phyloP scores from a whole-genome alignment of 2,888 invertebrate species.

The Caenorhabditis zanzibari region DNA sequence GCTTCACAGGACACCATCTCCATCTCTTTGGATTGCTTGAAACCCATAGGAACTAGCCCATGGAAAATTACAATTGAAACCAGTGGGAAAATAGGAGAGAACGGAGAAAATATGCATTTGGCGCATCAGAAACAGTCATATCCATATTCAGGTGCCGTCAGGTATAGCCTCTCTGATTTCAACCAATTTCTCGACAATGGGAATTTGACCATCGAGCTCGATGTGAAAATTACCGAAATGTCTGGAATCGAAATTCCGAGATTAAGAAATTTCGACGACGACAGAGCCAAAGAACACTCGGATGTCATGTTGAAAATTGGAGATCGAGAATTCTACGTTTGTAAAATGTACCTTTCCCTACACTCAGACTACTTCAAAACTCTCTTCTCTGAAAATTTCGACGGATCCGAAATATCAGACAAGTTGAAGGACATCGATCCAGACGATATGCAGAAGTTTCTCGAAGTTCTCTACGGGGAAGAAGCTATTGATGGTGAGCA shows the following conservation, averaged over 20 bases:
- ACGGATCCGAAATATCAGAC: neutral
- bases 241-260: neutral
- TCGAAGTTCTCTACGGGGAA: conserved; percentile 2
- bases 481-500: neutral
- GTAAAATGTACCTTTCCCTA: neutral
- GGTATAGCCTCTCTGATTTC: too few relatives aligned
- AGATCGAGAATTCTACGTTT: neutral
- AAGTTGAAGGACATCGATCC: neutral
- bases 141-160: too few relatives aligned
- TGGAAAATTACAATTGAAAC: too few relatives aligned
- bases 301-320: neutral
- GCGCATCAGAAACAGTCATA: too few relatives aligned
- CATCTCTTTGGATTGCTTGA: too few relatives aligned
- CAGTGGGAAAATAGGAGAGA: too few relatives aligned
- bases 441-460: neutral
- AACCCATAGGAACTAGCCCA: too few relatives aligned
- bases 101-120: too few relatives aligned
- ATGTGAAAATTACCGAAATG: neutral
- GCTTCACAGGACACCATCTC: neutral
- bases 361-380: neutral
- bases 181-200: neutral
- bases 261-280: neutral
- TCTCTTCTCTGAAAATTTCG: neutral
- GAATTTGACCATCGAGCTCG: neutral
- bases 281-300: neutral